These are phyloP conservation scores for Tympanuchus pallidicinctus DNA, from an alignment of 2,113 vertebrate species.

Conservation along the genomic window DNA sequence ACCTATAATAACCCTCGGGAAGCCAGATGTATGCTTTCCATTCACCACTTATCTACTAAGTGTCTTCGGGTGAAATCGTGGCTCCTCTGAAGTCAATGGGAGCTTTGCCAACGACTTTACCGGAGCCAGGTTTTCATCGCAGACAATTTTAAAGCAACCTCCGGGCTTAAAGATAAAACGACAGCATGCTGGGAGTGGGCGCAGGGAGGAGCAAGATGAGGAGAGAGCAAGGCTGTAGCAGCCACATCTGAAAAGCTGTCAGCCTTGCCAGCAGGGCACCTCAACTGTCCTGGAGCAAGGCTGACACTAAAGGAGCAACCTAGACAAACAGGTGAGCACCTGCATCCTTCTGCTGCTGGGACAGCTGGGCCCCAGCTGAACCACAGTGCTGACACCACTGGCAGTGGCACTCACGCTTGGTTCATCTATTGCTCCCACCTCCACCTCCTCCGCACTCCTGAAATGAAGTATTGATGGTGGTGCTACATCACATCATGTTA, in stretches of 20 bases:
- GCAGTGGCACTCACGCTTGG: not conserved
- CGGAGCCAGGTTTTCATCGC: conserved; percentile 69
- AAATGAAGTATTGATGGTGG: not conserved
- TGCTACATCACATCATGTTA: not conserved
- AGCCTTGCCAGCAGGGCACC: not conserved
- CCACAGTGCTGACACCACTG: not conserved
- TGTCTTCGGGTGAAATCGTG: conserved; percentile 63
- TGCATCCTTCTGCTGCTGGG: not conserved
- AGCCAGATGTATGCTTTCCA: conserved; percentile 64
- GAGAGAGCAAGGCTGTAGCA: not conserved
- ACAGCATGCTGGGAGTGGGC: not conserved
- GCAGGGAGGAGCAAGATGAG: not conserved
- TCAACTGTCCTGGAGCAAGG: not conserved
- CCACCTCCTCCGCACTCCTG: not conserved
- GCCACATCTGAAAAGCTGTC: not conserved
- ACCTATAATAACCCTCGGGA: conserved; percentile 61
- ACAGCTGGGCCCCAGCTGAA: not conserved
- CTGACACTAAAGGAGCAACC: not conserved
- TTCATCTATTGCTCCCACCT: not conserved
- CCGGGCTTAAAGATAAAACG: conserved; percentile 61
- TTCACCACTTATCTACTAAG: conserved; percentile 73
- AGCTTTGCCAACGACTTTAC: conserved; percentile 62
- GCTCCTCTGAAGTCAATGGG: conserved; percentile 68
- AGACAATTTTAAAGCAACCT: conserved; percentile 63
- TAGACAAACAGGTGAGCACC: not conserved